Conservation (phyloP, 2,888 invertebrate genomes). For the Buathra laborator region DNA sequence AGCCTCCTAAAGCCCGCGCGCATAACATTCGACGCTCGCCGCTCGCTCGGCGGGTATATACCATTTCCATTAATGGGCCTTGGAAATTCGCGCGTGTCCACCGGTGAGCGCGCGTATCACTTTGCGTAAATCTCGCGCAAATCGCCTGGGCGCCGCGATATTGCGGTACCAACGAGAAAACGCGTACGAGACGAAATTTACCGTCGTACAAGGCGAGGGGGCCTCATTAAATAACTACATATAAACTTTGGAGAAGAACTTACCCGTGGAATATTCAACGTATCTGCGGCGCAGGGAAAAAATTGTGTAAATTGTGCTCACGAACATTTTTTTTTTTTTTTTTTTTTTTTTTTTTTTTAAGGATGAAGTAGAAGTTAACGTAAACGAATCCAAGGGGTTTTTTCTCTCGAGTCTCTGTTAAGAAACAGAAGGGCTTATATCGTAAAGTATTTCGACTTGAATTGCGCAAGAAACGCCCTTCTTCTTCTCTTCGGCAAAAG, state of each 20-base stretch:
- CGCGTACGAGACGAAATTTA: constrained; percentile 30
- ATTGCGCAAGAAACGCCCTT: no score
- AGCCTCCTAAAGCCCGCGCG: constrained; percentile 48
- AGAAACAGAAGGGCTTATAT: no score
- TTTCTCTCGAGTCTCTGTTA: neutral
- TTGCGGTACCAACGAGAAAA: neutral
- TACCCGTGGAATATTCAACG: neutral
- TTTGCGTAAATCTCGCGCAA: constrained; percentile 45
- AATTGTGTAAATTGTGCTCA: neutral
- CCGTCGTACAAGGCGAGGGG: constrained; percentile 30
- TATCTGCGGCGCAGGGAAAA: constrained; percentile 9
- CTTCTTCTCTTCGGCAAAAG: no score
- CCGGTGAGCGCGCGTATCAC: constrained; percentile 39
- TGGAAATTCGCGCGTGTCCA: constrained; percentile 19
- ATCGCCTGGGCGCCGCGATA: neutral
- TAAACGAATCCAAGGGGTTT: neutral
- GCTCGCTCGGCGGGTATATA: neutral
- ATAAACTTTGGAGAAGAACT: neutral
- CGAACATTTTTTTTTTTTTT: neutral
- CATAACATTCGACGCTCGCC: constrained; percentile 32
- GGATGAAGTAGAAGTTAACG: constrained; percentile 30
- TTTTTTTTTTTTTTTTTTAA: neutral
- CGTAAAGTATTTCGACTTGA: no score
- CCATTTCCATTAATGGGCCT: constrained; percentile 50
- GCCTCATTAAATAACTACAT: constrained; percentile 12